Conservation (phyloP, 2,797 vertebrate species). For the Poliocrania exsul region DNA sequence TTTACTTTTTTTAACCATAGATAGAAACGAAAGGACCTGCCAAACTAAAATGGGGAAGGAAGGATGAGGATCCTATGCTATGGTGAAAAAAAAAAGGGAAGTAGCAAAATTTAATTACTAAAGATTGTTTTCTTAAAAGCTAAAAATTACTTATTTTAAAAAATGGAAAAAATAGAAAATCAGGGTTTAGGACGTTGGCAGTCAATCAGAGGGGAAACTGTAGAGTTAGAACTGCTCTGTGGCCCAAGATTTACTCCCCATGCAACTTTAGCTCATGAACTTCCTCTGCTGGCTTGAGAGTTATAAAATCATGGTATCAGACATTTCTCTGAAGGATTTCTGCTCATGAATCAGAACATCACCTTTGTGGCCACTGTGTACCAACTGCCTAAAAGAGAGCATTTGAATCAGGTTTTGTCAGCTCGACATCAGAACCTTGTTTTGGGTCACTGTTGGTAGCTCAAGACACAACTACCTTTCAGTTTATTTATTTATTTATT, state of each 20-base stretch:
- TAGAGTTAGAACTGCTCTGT: background rate
- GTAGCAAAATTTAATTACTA: background rate
- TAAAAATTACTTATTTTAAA: background rate
- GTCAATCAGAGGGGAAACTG: background rate
- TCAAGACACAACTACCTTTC: background rate
- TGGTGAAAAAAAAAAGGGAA: background rate
- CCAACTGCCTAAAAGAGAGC: background rate
- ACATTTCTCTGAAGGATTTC: background rate
- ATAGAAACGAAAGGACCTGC: background rate
- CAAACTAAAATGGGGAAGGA: background rate
- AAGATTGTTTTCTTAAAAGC: background rate
- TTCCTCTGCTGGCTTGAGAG: background rate
- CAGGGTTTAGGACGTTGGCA: background rate
- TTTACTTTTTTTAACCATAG: background rate
- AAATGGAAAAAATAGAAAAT: background rate
- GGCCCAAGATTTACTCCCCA: background rate
- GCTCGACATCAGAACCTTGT: background rate
- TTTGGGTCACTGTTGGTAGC: no score
- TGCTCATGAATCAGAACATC: background rate
- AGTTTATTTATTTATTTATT: background rate
- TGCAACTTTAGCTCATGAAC: no score
- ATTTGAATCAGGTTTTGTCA: rapidly evolving
- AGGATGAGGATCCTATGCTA: rapidly evolving
- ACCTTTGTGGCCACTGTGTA: rapidly evolving
- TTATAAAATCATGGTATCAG: background rate